Evolutionary conservation across 2,113 vertebrate species (phyloP).

Genomic region (Sylvilagus bachmani): DNA sequence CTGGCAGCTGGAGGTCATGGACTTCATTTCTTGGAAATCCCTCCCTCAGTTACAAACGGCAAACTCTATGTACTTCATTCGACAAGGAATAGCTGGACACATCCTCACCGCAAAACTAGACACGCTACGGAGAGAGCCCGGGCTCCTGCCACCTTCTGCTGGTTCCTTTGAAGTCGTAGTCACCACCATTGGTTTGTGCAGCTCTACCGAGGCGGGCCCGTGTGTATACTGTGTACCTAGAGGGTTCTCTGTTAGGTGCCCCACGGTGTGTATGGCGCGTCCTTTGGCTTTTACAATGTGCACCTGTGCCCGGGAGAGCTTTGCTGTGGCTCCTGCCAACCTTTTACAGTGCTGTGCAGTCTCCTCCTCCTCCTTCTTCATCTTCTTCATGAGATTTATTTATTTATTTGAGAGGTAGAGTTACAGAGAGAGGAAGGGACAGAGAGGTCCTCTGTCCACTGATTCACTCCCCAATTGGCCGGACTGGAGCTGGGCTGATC

Average conservation of each 20-base stretch:
- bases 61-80: background rate
- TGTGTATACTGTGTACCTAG: background rate
- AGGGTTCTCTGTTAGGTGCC: background rate
- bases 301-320: background rate
- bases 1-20: background rate
- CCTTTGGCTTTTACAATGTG: background rate
- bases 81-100: background rate
- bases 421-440: no score
- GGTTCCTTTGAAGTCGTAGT: background rate
- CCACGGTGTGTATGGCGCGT: fast-evolving
- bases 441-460: no score
- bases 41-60: background rate
- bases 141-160: background rate
- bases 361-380: no score
- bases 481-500: no score
- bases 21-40: background rate
- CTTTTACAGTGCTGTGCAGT: background rate
- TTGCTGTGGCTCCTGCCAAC: background rate
- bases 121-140: background rate
- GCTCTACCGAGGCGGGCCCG: background rate
- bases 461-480: no score
- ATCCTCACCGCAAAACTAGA: background rate
- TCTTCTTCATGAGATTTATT: no score
- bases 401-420: no score
- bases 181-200: background rate